phyloP scores from a whole-genome alignment of 2,888 invertebrate species.

The Dioctria linearis region DNA sequence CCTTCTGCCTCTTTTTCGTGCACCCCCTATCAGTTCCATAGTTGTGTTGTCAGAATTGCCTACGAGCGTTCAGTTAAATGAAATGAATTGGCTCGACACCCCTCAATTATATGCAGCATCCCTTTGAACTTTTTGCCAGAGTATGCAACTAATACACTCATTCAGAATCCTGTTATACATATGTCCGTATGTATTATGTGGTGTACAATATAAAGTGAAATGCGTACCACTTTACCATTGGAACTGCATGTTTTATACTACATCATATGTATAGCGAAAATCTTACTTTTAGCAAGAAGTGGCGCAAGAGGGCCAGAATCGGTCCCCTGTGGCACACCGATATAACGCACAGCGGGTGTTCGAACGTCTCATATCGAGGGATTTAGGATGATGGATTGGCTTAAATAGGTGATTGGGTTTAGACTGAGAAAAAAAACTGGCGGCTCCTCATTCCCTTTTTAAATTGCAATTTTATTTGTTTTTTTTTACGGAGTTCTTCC shows the following conservation, averaged over 20 bases:
- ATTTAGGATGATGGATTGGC: constrained; percentile 63
- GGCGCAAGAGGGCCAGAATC: constrained; percentile 64
- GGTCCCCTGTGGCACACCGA: constrained; percentile 71
- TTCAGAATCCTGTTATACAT: not conserved
- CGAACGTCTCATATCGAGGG: constrained; percentile 62
- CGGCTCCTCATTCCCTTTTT: constrained; percentile 47
- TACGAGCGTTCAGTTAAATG: constrained; percentile 61
- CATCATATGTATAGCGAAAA: constrained; percentile 10
- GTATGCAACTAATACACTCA: constrained; percentile 29
- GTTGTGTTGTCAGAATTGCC: constrained; percentile 53
- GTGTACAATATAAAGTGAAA: not conserved
- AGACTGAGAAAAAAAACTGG: constrained; percentile 51
- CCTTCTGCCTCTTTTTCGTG: constrained; percentile 49
- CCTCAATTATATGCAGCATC: constrained; percentile 60
- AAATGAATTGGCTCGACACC: constrained; percentile 64
- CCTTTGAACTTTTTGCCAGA: constrained; percentile 38
- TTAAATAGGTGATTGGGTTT: constrained; percentile 62
- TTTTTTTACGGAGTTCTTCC: constrained; percentile 9
- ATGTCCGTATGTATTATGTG: no score
- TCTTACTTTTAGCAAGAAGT: constrained; percentile 44
- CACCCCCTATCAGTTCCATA: constrained; percentile 32
- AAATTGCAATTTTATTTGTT: constrained; percentile 57
- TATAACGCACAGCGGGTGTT: constrained; percentile 69
- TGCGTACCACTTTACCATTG: constrained; percentile 19
- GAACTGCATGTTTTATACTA: constrained; percentile 5